A percentile compares a stretch with the other conserved stretches of the same genome.
Conservation (phyloP, 2,888 invertebrate species). For the Nomada lathburiana region DNA sequence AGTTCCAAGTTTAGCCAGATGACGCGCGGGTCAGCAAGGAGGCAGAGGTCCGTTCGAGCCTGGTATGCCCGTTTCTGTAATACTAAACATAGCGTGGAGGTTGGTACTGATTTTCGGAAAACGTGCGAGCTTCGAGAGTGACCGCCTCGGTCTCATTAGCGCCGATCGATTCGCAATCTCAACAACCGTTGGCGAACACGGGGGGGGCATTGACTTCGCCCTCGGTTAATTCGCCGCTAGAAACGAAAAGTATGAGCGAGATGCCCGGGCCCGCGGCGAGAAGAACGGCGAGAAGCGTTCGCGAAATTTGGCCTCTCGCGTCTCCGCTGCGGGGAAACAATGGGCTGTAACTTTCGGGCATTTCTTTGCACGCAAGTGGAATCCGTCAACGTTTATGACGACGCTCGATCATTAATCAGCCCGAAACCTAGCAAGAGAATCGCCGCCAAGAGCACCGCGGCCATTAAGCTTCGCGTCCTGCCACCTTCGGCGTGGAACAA, state of each 20-base stretch:
- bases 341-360: not conserved
- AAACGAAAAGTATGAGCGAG: too few relatives aligned
- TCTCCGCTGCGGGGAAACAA: not conserved
- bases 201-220: too few relatives aligned
- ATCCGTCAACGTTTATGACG: constrained; percentile 58
- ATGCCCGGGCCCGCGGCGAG: not conserved
- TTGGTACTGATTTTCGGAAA: constrained; percentile 52
- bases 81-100: constrained; percentile 60
- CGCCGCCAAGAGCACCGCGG: constrained; percentile 49
- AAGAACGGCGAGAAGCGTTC: not conserved
- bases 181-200: too few relatives aligned
- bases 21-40: constrained; percentile 60
- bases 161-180: not conserved
- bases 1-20: constrained; percentile 69
- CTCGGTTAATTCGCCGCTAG: not conserved
- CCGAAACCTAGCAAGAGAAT: constrained; percentile 41
- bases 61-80: constrained; percentile 54
- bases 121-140: not conserved
- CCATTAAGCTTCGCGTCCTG: constrained; percentile 50
- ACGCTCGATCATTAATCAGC: constrained; percentile 49
- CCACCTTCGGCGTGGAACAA: constrained; percentile 44
- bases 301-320: not conserved
- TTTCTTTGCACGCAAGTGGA: constrained; percentile 34
- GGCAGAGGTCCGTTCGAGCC: constrained; percentile 39
- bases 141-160: not conserved